A percentile compares a stretch with the other conserved stretches of the same genome.
phyloP scores from a whole-genome alignment of 2,888 invertebrate genomes.

The Tachina lurida region DNA sequence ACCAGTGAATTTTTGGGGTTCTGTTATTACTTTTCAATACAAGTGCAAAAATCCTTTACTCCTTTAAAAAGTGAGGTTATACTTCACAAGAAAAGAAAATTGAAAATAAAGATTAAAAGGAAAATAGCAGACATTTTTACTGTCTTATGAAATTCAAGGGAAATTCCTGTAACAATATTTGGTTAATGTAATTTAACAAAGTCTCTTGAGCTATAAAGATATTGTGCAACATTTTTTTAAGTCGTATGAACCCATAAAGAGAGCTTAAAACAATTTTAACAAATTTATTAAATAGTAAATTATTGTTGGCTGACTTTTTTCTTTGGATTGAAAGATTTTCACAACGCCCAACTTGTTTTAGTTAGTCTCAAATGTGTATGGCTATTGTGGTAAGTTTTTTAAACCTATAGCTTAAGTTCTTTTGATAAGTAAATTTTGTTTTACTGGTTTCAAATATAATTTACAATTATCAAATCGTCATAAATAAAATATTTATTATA shows the following conservation, averaged over 20 bases:
- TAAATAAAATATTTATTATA: constrained; percentile 27
- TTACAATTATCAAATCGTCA: constrained; percentile 15
- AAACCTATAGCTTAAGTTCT: background rate
- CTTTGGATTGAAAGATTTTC: constrained; percentile 57
- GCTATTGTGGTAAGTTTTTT: constrained; percentile 90
- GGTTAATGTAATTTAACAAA: constrained; percentile 6
- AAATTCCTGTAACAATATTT: constrained; percentile 13
- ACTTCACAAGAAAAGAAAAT: constrained; percentile 18
- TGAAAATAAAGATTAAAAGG: constrained; percentile 22
- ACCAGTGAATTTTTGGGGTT: background rate
- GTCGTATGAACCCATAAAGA: constrained; percentile 2
- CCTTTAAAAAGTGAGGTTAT: constrained; percentile 63
- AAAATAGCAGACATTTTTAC: constrained; percentile 44
- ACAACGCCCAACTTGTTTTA: constrained; percentile 75
- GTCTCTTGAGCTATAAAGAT: background rate
- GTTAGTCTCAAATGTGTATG: constrained; percentile 88
- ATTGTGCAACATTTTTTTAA: constrained; percentile 5
- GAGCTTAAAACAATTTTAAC: constrained; percentile 1
- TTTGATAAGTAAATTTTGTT: background rate
- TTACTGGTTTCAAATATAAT: background rate
- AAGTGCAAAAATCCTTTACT: constrained; percentile 43
- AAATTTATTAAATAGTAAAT: constrained; percentile 59
- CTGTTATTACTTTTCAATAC: background rate
- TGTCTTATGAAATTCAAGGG: constrained; percentile 47
- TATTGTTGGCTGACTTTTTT: constrained; percentile 29